phyloP scores from a whole-genome alignment of 2,113 vertebrate genomes.

The Hippocampus abdominalis region DNA sequence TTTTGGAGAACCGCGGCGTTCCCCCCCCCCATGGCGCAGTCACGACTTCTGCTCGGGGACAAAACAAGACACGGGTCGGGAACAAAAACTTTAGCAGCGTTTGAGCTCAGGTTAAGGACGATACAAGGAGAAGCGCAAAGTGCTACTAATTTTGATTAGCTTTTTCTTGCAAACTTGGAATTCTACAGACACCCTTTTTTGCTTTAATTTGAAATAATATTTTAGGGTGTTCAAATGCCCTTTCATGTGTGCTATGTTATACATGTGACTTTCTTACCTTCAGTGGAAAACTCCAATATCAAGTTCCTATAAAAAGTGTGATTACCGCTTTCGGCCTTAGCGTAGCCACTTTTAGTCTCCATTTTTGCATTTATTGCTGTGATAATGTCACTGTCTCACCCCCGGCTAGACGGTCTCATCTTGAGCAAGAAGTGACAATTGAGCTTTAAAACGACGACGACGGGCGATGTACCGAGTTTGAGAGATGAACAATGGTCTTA shows the following conservation, averaged over 20 bases:
- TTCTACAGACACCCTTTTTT: too few species aligned
- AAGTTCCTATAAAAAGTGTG: background rate
- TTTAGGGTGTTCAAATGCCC: background rate
- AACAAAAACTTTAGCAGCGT: background rate
- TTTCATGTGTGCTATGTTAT: background rate
- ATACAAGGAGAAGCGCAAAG: background rate
- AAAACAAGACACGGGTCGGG: background rate
- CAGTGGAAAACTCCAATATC: constrained; percentile 3
- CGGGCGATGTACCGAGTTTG: background rate
- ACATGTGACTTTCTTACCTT: background rate
- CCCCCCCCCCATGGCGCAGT: background rate
- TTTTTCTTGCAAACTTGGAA: too few species aligned
- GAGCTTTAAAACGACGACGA: background rate
- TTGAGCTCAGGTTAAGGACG: background rate
- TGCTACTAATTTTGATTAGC: background rate
- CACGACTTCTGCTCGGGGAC: background rate
- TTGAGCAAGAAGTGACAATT: background rate
- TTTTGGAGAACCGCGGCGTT: constrained; percentile 1
- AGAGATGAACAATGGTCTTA: constrained; percentile 1
- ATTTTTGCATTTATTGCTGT: constrained; percentile 2
- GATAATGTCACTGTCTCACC: background rate
- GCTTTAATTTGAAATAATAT: too few species aligned
- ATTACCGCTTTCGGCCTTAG: background rate
- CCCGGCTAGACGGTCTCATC: background rate
- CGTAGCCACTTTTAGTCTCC: background rate